Evolutionary conservation across 2,797 vertebrate genomes (phyloP).

Genomic region (Myioborus miniatus): DNA sequence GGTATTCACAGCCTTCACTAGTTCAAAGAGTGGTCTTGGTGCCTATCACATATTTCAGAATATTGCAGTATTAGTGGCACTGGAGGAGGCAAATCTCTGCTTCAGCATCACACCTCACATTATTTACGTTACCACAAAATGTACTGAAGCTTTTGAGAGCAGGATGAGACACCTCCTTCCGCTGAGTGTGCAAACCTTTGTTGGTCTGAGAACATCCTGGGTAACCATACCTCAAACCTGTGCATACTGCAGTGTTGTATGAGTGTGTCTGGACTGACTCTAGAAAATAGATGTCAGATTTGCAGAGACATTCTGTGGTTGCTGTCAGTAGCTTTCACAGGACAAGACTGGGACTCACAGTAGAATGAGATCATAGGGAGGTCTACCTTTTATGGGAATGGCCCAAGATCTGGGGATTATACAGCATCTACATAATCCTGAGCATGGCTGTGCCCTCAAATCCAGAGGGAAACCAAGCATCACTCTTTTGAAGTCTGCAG

Average conservation of each 20-base stretch:
- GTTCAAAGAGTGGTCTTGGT: not conserved
- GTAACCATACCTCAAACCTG: rapidly evolving
- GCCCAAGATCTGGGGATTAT: not conserved
- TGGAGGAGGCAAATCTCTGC: not conserved
- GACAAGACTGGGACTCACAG: not conserved
- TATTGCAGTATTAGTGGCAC: not conserved
- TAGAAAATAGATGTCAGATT: not conserved
- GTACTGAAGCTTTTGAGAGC: not conserved
- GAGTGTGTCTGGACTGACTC: not conserved
- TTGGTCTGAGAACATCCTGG: not conserved
- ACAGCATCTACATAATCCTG: not conserved
- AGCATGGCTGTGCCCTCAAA: not conserved
- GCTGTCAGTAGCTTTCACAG: not conserved
- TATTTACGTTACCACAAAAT: not conserved
- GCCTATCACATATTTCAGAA: not conserved
- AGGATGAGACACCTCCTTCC: not conserved
- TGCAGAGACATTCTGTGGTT: not conserved
- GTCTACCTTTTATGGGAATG: not conserved
- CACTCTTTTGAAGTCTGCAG: not conserved
- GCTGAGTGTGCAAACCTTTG: not conserved
- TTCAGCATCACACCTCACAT: not conserved
- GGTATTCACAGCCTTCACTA: not conserved
- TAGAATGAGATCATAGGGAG: not conserved
- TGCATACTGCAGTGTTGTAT: not conserved
- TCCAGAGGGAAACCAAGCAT: not conserved